Conservation (phyloP, 35 echinoderm and acorn worm species). For the Apostichopus californicus region DNA sequence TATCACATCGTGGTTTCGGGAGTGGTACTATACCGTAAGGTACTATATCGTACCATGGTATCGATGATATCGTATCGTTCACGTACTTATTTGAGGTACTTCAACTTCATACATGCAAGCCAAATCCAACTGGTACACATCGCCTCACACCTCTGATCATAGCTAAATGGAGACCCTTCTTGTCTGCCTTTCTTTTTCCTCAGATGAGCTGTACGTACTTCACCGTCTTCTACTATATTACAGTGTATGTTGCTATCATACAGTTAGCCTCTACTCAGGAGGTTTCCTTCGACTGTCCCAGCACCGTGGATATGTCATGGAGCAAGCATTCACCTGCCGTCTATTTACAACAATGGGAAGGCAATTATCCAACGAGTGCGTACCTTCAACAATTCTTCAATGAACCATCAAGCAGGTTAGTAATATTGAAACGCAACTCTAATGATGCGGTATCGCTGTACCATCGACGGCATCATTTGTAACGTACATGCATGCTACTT, state of each 20-base stretch:
- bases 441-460: background rate
- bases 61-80: no score
- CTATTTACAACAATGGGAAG: slow-evolving; percentile 43
- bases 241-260: background rate
- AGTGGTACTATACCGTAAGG: no score
- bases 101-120: no score
- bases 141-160: no score
- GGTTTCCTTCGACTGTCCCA: background rate
- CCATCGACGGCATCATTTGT: background rate
- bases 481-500: background rate
- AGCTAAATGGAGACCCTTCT: no score
- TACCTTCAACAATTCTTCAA: slow-evolving; percentile 21
- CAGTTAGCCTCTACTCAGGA: background rate
- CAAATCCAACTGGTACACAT: no score
- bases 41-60: no score
- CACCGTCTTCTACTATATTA: background rate
- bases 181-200: no score
- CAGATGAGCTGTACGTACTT: background rate
- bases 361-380: background rate
- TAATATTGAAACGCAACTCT: background rate
- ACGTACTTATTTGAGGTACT: no score
- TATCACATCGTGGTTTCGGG: no score
- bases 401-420: background rate
- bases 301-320: slow-evolving; percentile 7
- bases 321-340: background rate